phyloP scores from a whole-genome alignment of 2,888 invertebrate genomes.

The Acronicta leporina region DNA sequence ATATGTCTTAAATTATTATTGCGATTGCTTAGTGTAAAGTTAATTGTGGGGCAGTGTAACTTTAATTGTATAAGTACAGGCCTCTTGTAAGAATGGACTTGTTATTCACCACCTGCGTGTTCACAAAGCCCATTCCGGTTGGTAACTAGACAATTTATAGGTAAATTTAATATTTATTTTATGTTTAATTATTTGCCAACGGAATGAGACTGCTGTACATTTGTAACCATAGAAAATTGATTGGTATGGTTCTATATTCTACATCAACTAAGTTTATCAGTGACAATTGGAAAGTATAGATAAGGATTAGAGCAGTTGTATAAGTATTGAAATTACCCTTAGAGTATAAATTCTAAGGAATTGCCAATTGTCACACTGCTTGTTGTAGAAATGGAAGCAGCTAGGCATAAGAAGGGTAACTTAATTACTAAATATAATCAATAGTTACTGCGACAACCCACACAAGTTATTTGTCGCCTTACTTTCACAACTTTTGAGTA shows the following conservation, averaged over 20 bases:
- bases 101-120: slow-evolving; percentile 88
- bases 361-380: slow-evolving; percentile 43
- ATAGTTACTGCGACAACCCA: slow-evolving; percentile 30
- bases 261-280: slow-evolving; percentile 46
- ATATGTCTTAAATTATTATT: slow-evolving; percentile 87
- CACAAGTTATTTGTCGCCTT: slow-evolving; percentile 28
- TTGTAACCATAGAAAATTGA: slow-evolving; percentile 80
- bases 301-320: slow-evolving; percentile 49
- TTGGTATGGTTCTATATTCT: slow-evolving; percentile 68
- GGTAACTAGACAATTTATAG: slow-evolving; percentile 88
- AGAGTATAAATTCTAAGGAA: slow-evolving; percentile 32
- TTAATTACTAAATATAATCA: slow-evolving; percentile 58
- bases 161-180: slow-evolving; percentile 85
- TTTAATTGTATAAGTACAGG: slow-evolving; percentile 65
- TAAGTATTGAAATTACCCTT: slow-evolving; percentile 11
- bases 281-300: slow-evolving; percentile 40
- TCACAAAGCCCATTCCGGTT: slow-evolving; percentile 87
- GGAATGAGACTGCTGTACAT: slow-evolving; percentile 88
- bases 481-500: slow-evolving; percentile 29
- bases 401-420: slow-evolving; percentile 70
- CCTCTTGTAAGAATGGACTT: slow-evolving; percentile 83
- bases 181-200: slow-evolving; percentile 84
- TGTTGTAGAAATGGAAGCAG: slow-evolving; percentile 60
- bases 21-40: slow-evolving; percentile 84
- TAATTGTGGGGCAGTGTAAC: slow-evolving; percentile 76